Evolutionary conservation across 2,797 vertebrate genomes (phyloP).

Genomic region (Spatula clypeata): DNA sequence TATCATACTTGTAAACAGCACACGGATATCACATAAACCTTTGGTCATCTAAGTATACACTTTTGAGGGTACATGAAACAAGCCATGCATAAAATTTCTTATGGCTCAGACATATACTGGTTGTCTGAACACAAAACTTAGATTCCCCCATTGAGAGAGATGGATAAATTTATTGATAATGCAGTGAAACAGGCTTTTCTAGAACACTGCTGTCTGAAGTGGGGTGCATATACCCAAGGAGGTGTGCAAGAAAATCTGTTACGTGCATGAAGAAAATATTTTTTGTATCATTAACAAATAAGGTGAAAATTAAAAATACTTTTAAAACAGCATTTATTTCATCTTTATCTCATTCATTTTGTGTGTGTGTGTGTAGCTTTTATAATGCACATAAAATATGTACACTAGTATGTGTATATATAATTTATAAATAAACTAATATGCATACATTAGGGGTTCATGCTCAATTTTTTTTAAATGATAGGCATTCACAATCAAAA

Average conservation of each 20-base stretch:
- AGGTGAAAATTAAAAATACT: too few relatives aligned
- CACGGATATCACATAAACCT: neutral
- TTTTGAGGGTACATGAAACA: neutral
- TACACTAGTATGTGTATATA: too few relatives aligned
- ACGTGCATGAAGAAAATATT: neutral
- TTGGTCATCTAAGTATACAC: neutral
- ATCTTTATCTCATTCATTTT: too few relatives aligned
- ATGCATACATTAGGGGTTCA: too few relatives aligned
- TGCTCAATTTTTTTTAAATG: too few relatives aligned
- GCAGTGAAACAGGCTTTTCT: neutral
- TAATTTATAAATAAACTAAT: too few relatives aligned
- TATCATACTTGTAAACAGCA: neutral
- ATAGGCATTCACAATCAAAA: too few relatives aligned
- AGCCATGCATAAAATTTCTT: neutral
- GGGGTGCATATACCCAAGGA: too few relatives aligned
- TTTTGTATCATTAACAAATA: too few relatives aligned
- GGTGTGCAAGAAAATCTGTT: neutral
- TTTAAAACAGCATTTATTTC: too few relatives aligned
- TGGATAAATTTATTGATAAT: neutral
- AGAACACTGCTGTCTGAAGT: neutral
- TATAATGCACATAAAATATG: too few relatives aligned
- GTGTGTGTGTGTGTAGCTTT: too few relatives aligned
- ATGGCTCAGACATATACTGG: fast-evolving
- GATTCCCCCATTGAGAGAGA: neutral
- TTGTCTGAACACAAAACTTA: neutral